Evolutionary conservation across 2,797 vertebrate genomes (phyloP), one percentile per base, ranked within the genome.

Genomic region (Hippopotamyrus pictus): DNA sequence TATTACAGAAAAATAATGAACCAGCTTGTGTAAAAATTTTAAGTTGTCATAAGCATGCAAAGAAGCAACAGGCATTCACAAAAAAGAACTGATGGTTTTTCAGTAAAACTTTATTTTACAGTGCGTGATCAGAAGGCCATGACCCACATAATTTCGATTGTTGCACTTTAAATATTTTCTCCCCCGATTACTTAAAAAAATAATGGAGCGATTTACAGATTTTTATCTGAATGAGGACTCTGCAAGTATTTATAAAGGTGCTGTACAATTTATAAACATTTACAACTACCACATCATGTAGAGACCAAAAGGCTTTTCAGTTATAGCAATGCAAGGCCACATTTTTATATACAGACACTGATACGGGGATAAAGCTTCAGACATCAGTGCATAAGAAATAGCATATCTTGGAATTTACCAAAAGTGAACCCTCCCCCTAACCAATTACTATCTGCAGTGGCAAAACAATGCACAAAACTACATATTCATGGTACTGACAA

Each of bases 211-310:
- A 98, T 99, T 99, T 99, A 99, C 97, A 99, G 95, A 96, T 96
- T 94, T 95, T 94, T 96, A 92, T 90, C 93, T 93, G 93, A 96
- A 95, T 96, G 96, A 97, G 97, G 97, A 95, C 93, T 90, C 94
- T 95, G 95, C 94, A 96, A 96, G 94, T 97, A 95, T 97, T 97
- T 98, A 97, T 98, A 99, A 98, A 99, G 96, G 96, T 97, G 97
- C 97, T 99, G 98, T 99, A 99, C 98, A 99, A 94, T 98, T 97
- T 98, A 98, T 97, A 98, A 98, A 99, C 98, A 99, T 99, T 99
- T 98, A 99, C 97, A 99, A 96, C 97, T 96, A 96, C 95, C 93
- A 95, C 94, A 96, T 96, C 96, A 96, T 94, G 94, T 95, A 93
- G 93, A 95, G 95, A 93, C 93, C 92, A 92, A 94, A 93, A 94